Conservation (phyloP, 2,888 invertebrate genomes). For the Tetragonula carbonaria region DNA sequence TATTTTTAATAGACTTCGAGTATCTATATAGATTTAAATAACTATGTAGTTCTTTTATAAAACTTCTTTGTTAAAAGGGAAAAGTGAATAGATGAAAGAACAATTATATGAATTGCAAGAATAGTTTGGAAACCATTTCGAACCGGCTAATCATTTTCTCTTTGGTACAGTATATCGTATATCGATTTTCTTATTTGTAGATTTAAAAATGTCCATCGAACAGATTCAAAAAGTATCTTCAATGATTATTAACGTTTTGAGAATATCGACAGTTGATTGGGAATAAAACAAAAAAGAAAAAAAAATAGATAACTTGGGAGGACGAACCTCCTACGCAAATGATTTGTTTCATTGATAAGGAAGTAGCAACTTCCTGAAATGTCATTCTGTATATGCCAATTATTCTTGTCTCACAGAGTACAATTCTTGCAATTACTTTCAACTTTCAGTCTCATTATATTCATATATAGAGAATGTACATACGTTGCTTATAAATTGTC, state of each 20-base stretch:
- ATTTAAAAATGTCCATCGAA: slow-evolving; percentile 6
- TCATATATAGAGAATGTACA: no score
- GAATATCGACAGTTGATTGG: slow-evolving; percentile 6
- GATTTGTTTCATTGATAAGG: slow-evolving; percentile 41
- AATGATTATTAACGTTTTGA: slow-evolving; percentile 26
- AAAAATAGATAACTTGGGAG: slow-evolving; percentile 9
- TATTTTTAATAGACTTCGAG: no score
- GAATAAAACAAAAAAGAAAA: not conserved
- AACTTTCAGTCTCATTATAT: not conserved
- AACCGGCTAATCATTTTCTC: not conserved
- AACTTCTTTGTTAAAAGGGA: no score
- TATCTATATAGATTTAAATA: no score
- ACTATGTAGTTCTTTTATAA: no score
- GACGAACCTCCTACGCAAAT: slow-evolving; percentile 25
- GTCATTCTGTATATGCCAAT: not conserved
- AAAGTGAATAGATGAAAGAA: no score
- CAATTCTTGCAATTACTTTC: slow-evolving; percentile 2
- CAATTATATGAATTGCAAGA: not conserved
- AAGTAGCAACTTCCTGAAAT: slow-evolving; percentile 27
- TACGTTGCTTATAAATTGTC: no score
- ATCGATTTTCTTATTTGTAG: slow-evolving; percentile 7
- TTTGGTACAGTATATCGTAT: not conserved
- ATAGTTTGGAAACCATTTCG: not conserved
- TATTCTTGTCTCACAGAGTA: not conserved
- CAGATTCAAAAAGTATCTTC: slow-evolving; percentile 13